Evolutionary conservation across 2,797 vertebrate genomes (phyloP), one percentile per base, ranked within the genome.

Genomic region (Potorous gilbertii): DNA sequence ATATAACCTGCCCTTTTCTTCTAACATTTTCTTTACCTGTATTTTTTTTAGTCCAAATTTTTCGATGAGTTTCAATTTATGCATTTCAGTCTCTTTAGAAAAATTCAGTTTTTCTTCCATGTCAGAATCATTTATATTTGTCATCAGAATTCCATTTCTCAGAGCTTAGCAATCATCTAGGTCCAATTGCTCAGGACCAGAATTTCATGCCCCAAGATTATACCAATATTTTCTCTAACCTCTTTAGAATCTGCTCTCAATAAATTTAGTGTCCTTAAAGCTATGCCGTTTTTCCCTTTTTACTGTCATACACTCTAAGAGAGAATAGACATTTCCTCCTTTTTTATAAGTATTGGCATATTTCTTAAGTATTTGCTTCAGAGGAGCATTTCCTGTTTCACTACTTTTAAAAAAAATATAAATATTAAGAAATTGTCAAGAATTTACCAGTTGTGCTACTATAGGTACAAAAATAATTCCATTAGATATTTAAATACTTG

Each of bases 1-100:
- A n/a, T 16, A 14, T 18, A n/a, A n/a, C 0, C 11, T 62, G 11
- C 3, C 31, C 0, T n/a, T n/a, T 14, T 1, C 13, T 66, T 56
- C 4, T 21, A 56, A 3, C 34, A 16, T 66, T 66, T 18, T n/a
- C 62, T n/a, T 66, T 34, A 66, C 4, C 4, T n/a, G 62, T 4
- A 66, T 66, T 66, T 66, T 66, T 56, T 66, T 56, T 4, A 56
- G 14, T 66, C 14, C n/a, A n/a, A 62, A 34, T 62, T 62, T 13
- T n/a, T 66, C 31, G 5, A n/a, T n/a, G 62, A 16, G 0, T 62
- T 66, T 13, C 34, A 66, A 16, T n/a, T 66, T n/a, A 66, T 66
- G 13, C 62, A 66, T 66, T 66, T 66, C 62, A n/a, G 1, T 66
- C 14, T n/a, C 13, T n/a, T 66, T n/a, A 66, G 34, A 66, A 66